phyloP scores from a whole-genome alignment of 2,797 vertebrate species.

The Tragelaphus eurycerus region DNA sequence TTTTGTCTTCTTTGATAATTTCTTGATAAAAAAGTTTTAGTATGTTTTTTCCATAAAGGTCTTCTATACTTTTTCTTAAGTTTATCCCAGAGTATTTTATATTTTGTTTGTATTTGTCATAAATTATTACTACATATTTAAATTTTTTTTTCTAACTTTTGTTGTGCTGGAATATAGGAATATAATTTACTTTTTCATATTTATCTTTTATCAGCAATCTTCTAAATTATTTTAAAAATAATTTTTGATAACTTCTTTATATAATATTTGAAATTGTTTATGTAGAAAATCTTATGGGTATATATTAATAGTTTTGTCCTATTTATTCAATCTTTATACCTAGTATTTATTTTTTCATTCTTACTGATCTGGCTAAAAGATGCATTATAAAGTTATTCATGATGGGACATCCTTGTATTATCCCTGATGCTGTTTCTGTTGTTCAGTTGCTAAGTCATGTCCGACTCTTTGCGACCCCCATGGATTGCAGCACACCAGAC shows the following conservation, averaged over 20 bases:
- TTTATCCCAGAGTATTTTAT: background rate
- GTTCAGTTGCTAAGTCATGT: background rate
- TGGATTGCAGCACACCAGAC: rapidly evolving
- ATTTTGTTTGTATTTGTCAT: background rate
- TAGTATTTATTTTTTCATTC: background rate
- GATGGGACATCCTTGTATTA: background rate
- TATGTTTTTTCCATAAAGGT: background rate
- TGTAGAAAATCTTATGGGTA: background rate
- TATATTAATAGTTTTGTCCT: background rate
- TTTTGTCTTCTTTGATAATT: background rate
- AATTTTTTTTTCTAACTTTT: background rate
- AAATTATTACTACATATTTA: background rate
- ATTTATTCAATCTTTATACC: background rate
- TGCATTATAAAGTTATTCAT: background rate
- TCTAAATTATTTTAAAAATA: background rate
- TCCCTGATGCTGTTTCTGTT: background rate
- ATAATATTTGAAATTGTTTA: background rate
- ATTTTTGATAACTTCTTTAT: background rate
- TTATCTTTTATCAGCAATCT: background rate
- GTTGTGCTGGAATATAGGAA: background rate
- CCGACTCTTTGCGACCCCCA: rapidly evolving
- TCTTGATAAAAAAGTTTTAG: background rate
- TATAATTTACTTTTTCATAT: background rate
- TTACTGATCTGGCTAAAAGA: background rate
- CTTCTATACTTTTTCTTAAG: background rate